phyloP scores from a whole-genome alignment of 2,888 invertebrate genomes.

The Agonum fuliginosum region DNA sequence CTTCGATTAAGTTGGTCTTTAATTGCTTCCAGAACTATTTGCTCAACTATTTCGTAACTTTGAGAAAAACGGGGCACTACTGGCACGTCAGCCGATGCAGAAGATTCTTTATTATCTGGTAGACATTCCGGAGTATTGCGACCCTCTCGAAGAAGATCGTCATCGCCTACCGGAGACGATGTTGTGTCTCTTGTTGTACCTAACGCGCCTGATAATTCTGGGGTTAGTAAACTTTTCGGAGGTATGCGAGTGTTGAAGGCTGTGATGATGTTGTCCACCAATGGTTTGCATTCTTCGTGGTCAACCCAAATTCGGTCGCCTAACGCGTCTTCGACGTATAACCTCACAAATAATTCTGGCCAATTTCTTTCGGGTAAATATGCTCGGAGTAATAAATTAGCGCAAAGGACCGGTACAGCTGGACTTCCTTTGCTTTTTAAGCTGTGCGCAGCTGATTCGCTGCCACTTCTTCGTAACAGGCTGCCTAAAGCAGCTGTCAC shows the following conservation, averaged over 20 bases:
- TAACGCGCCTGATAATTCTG: conserved; percentile 70
- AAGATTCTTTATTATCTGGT: conserved; percentile 62
- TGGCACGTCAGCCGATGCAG: conserved; percentile 75
- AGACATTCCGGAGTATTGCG: conserved; percentile 37
- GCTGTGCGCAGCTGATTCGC: conserved; percentile 72
- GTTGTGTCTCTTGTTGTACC: conserved; percentile 23
- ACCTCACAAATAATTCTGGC: conserved; percentile 94
- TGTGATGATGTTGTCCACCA: conserved; percentile 92
- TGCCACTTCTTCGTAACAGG: conserved; percentile 85
- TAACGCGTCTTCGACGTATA: conserved; percentile 95
- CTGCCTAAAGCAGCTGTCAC: conserved; percentile 88
- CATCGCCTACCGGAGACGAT: conserved; percentile 63
- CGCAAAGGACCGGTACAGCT: conserved; percentile 86
- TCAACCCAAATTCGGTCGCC: conserved; percentile 97
- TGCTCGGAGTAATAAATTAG: conserved; percentile 88
- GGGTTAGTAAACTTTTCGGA: conserved; percentile 81
- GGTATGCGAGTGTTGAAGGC: conserved; percentile 89
- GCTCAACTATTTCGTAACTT: conserved; percentile 83
- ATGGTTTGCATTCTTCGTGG: conserved; percentile 90
- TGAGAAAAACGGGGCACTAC: conserved; percentile 75
- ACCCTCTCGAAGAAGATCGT: not conserved
- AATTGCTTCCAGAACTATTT: conserved; percentile 88
- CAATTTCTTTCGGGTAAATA: conserved; percentile 89
- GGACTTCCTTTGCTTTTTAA: conserved; percentile 89
- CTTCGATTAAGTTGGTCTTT: conserved; percentile 91